Evolutionary conservation across 2,113 vertebrate genomes (phyloP), one percentile per base, ranked within the genome.

Genomic region (Etheostoma cragini): DNA sequence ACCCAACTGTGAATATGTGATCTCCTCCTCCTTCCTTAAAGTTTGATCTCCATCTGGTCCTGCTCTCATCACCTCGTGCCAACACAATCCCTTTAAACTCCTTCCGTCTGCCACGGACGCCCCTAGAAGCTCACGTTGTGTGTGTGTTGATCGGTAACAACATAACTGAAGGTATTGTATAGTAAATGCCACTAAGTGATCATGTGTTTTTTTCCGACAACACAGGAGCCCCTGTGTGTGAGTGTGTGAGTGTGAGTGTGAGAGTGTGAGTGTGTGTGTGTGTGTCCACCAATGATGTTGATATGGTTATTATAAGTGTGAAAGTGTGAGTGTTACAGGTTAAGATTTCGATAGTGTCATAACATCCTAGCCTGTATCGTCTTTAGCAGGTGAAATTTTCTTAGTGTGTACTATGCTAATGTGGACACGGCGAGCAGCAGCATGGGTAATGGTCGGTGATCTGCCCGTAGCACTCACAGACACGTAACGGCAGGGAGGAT

Each of bases 351-450:
- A 83, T 66, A 84, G 83, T 71, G 78, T 86, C 62, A 79, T 70
- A 60, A 88, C 87, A 93, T 89, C 87, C 90, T 71, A 84, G 83
- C 68, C 89, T 91, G 90, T 89, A 83, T 90, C 91, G 90, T 83
- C 86, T 86, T 86, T 72, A 71, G 81, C 84, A 42, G 50, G 26
- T 42, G 64, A 58, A 58, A 3, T 30, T 71, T 82, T 64, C 54
- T 53, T 35, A 75, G 65, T 67, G 56, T 82, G 81, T 63, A 33
- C 46, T 54, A 69, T 63, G 52, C 52, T 50, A 77, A 83, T 52
- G 65, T 26, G 26, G 74, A 88, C 73, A 76, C 13, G 35, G 47
- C 63, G 49, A 82, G 10, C 53, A 76, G 75, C 42, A 60, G 54
- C 52, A 78, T 64, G 69, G 56, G 68, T 70, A 57, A 67, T 57